A percentile compares a stretch with the other conserved stretches of the same genome.
Conservation (phyloP, 2,888 invertebrate species). For the Mayetiola destructor region DNA sequence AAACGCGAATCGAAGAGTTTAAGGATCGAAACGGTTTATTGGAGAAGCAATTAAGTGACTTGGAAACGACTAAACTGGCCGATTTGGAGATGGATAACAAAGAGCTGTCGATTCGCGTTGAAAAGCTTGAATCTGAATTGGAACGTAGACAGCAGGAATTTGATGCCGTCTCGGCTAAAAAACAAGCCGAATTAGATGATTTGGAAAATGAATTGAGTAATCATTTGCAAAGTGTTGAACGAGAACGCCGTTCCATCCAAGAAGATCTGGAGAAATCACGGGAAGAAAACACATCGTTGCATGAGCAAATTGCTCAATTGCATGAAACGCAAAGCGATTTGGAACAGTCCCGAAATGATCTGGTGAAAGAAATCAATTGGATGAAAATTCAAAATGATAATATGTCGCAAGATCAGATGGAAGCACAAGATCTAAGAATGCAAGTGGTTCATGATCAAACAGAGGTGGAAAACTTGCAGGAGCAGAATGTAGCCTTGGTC, state of each 20-base stretch:
- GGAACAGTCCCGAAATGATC: conserved; percentile 26
- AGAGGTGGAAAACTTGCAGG: conserved; percentile 32
- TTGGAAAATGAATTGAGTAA: conserved; percentile 38
- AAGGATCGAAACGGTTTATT: conserved; percentile 35
- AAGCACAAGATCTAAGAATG: conserved; percentile 32
- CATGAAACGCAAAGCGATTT: conserved; percentile 27
- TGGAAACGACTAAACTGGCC: conserved; percentile 33
- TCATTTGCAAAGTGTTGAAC: conserved; percentile 29
- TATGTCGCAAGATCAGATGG: conserved; percentile 30
- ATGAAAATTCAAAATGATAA: conserved; percentile 32
- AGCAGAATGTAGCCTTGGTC: conserved; percentile 30
- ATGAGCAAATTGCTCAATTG: conserved; percentile 36
- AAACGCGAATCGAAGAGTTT: conserved; percentile 40
- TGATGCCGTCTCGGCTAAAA: conserved; percentile 33
- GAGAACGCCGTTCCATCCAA: conserved; percentile 33
- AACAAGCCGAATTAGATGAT: conserved; percentile 36
- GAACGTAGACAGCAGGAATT: conserved; percentile 33
- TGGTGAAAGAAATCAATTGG: conserved; percentile 29
- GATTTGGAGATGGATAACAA: conserved; percentile 35
- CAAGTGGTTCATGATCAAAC: conserved; percentile 35
- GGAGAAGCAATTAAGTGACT: conserved; percentile 35
- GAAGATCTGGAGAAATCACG: conserved; percentile 46
- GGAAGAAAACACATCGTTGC: conserved; percentile 41
- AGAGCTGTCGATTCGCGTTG: conserved; percentile 31
- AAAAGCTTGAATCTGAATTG: conserved; percentile 39